Evolutionary conservation across 2,113 vertebrate species (phyloP), one percentile per base, ranked within the genome.

Genomic region (Panthera tigris): DNA sequence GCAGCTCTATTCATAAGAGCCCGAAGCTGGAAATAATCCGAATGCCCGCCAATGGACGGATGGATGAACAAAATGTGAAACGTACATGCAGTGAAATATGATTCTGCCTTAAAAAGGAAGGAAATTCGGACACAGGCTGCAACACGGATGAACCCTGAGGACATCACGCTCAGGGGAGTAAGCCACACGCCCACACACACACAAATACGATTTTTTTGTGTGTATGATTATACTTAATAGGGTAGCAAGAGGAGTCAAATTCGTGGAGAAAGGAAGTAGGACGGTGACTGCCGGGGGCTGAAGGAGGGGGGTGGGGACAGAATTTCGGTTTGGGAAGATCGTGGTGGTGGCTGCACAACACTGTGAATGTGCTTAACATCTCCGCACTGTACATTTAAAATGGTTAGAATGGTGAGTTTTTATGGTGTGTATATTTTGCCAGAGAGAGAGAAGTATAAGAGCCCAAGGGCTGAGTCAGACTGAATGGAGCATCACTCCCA

Each of bases 401-500:
- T 5, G 21, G 21, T 14, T 3, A 3, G 23, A 12, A 5, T 23
- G 33, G 76, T 45, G 16, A 36, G 4, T 6, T 73, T 27, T 18
- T 18, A 5, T 31, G 5, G 66, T 14, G 13, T 0, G 8, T 45
- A 0, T 11, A 10, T 55, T 76, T 82, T 31, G 21, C 18, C 74
- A 61, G 87, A 8, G 6, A 66, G 11, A 48, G 21, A 27, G 9
- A 23, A 45, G 57, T 4, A 1, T 3, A 1, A 79, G 57, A n/a
- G 12, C 57, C 25, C 3, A 23, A 27, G 66, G 10, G 39, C 33
- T n/a, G 16, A 3, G 25, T 91, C 66, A 36, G 65, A 16, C 29
- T 7, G 23, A 41, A 4, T 0, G 1, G 82, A 69, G 50, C 2
- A 1, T 15, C 4, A 1, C 5, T 5, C n/a, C 78, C 19, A 11